Evolutionary conservation across 1,140 invertebrate genomes (phyloP), one percentile per base, ranked within the genome.

Genomic region (Ceratoteleas bidentatus): DNA sequence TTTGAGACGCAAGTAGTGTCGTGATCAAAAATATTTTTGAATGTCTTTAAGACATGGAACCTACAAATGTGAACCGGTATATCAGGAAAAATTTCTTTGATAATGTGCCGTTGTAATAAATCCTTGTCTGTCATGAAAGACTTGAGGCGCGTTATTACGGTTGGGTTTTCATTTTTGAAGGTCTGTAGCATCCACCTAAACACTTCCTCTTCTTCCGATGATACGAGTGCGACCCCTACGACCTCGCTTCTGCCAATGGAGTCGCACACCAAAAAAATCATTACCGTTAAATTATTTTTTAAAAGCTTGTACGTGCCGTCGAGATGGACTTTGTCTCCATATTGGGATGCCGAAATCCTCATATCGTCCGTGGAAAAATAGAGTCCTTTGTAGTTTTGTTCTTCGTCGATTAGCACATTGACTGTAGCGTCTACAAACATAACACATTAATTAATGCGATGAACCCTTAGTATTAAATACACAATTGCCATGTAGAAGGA

Each of bases 81-180:
- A 47, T 70, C 36, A 9, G 73, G 64, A 50, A 84, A 84, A 16
- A 70, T 16, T 16, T 61, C 32, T 68, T 75, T 79, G 0, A 78
- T 54, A 15, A 78, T 56, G 7, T 68, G 34, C 38, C 83, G 0
- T 15, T 57, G 56, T 8, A 7, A 53, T 0, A 78, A 14, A 33
- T 84, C 74, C 49, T 84, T 84, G 43, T 84, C 83, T 0, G 69
- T 58, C 65, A 84, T 72, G 15, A 81, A 53, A 2, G 43, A 70
- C 8, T 33, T 54, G 8, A 78, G 65, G 64, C 73, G 69, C 6
- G 36, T 6, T 53, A n/a, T n/a, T n/a, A n/a, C n/a, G n/a, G 64
- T 69, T 6, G 53, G 40, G 40, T 72, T 38, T 14, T 54, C 8
- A 40, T 83, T 74, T 49, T 75, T 69, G 49, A 79, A 79, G 9